Evolutionary conservation across 2,888 invertebrate species (phyloP), one percentile per base, ranked within the genome.

Genomic region (Micoletzkya japonica): DNA sequence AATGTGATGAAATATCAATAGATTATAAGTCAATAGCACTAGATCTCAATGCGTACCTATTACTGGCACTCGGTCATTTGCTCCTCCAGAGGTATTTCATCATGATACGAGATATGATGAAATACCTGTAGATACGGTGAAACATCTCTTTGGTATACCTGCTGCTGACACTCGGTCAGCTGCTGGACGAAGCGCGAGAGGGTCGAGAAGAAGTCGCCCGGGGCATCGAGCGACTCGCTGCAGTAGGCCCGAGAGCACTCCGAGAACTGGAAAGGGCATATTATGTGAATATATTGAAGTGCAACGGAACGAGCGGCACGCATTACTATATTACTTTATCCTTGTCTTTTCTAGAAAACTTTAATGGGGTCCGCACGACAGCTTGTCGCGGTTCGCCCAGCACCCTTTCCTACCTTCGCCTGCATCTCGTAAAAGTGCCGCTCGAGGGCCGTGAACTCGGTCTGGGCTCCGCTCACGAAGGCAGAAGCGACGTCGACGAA

Each of bases 141-240:
- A n/a, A n/a, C n/a, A n/a, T n/a, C n/a, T 50, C n/a, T 4, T 28
- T 34, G 28, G 28, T 14, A 14, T 49, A 68, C 68, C 68, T 68
- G 68, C 17, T 68, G 70, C 49, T 79, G 73, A 69, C 80, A 80
- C 26, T 81, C 79, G 36, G 73, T 54, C 56, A 79, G 71, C 28
- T 72, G 74, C 30, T 67, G 71, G 28, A 85, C 60, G 73, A 85
- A 84, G 56, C 78, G 74, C 44, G 82, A 64, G 56, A 85, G 74
- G 14, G 75, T 72, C 6, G 83, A 78, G 77, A 85, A 85, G 70
- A 85, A 80, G 37, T 79, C 79, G 69, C 85, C 85, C 0, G 85
- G 82, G n/a, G 79, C 61, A 24, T 63, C 61, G 14, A 71, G 49
- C 2, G 78, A 68, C 20, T 76, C 74, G 52, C 77, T 76, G 59